Base-by-base conservation (phyloP, 2,113 vertebrate genomes). In the Nycticryphes semicollaris region DNA sequence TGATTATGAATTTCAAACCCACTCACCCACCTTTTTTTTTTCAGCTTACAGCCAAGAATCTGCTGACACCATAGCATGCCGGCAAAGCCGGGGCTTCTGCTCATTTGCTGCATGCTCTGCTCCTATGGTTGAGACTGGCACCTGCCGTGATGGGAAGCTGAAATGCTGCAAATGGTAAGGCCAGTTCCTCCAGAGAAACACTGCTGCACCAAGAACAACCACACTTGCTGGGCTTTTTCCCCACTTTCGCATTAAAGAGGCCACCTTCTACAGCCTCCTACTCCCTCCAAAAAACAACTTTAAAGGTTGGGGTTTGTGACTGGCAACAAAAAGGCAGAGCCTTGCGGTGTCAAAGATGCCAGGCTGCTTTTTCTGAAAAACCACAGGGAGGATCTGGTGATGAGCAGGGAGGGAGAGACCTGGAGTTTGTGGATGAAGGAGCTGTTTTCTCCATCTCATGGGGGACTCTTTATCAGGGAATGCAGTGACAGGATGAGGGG, bases 81-180 rank as follows among this genome's bases (percentile, higher is more conserved):
- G 93, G 33, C 93, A 97, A 51, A 92, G 6, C 56, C 51, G 12
- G 14, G 95, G 93, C 60, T 96, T 5, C 94, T 96, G 95, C 89
- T 95, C 80, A 0, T 97, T 89, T 6, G 9, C 14, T 10, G 4
- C 87, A 0, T 97, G 95, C 77, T 22, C 64, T 56, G 43, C 25
- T 56, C 64, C 94, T 45, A 7, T 68, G 73, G 77, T 87, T 31
- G 64, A 95, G 18, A 72, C 81, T 4, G 96, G 96, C 12, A 96
- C 95, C 66, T 97, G 96, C 89, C 94, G 76, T 0, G 57, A 1
- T 39, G 95, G 89, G 87, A 96, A 89, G 80, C 95, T 97, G 30
- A 97, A 6, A 21, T 97, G 96, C 91, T 97, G 96, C 95, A 97
- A 89, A 84, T 91, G 96, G 96, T 97, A 79, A 92, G 93, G 54